Conservation (phyloP, 2,888 invertebrate genomes). For the Resseliella maxima region DNA sequence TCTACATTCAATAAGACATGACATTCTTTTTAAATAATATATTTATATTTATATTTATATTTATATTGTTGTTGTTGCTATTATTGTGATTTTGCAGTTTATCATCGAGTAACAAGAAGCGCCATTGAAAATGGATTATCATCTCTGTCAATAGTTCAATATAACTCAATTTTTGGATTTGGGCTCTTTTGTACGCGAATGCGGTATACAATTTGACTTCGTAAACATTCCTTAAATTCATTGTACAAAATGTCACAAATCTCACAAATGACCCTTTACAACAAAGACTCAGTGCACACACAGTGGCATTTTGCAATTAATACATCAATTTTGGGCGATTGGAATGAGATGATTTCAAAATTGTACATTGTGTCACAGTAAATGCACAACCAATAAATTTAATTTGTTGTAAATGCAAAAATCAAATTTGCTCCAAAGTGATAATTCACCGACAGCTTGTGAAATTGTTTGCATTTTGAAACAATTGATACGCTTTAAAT, state of each 20-base stretch:
- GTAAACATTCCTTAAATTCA: background rate
- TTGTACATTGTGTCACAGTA: background rate
- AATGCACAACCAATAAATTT: conserved; percentile 29
- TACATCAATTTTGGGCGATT: conserved; percentile 34
- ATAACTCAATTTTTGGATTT: background rate
- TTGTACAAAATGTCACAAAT: too few relatives aligned
- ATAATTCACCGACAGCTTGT: conserved; percentile 49
- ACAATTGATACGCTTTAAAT: background rate
- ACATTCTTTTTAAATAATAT: too few relatives aligned
- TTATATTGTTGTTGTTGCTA: too few relatives aligned
- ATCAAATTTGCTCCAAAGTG: conserved; percentile 51
- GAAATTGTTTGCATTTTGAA: conserved; percentile 42
- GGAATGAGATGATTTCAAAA: background rate
- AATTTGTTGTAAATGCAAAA: conserved; percentile 8
- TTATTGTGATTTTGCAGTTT: background rate
- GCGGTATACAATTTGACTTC: background rate
- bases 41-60: too few relatives aligned
- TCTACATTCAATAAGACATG: background rate
- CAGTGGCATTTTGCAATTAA: background rate
- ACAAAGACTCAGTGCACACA: background rate
- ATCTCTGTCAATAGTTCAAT: conserved; percentile 44
- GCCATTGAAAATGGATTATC: conserved; percentile 29
- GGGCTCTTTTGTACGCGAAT: background rate
- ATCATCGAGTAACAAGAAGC: background rate
- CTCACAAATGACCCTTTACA: too few relatives aligned